phyloP scores from a whole-genome alignment of 2,113 vertebrate genomes.

The Clarias batrachus region DNA sequence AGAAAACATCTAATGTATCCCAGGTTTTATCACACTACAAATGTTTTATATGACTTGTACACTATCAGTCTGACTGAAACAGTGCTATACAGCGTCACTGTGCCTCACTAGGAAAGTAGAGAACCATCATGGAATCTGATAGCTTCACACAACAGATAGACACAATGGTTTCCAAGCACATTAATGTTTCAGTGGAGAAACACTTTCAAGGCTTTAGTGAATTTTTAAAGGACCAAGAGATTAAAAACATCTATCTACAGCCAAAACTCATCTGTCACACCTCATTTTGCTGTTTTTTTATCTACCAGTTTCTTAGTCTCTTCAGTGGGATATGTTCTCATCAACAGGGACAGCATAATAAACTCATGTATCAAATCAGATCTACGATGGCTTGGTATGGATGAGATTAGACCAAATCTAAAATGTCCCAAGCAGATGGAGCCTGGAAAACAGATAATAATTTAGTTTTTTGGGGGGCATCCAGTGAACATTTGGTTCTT shows the following conservation, averaged over 20 bases:
- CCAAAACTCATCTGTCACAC: neutral
- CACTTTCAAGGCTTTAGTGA: slow-evolving; percentile 27
- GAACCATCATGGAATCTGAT: slow-evolving; percentile 24
- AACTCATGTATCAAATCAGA: neutral
- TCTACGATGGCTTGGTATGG: neutral
- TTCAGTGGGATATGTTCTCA: neutral
- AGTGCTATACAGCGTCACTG: neutral
- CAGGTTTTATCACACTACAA: neutral
- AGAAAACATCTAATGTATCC: neutral
- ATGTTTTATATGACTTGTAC: neutral
- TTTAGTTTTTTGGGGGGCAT: neutral
- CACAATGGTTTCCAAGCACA: slow-evolving; percentile 23
- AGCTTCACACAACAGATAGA: slow-evolving; percentile 13
- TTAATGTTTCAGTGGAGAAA: slow-evolving; percentile 39
- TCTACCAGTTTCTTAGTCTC: neutral
- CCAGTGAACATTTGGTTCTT: neutral
- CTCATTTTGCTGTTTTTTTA: neutral
- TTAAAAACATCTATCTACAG: neutral
- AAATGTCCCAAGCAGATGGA: neutral
- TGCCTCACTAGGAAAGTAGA: neutral
- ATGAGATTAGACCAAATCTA: neutral
- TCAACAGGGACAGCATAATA: neutral
- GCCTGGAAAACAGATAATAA: neutral
- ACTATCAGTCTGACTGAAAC: neutral
- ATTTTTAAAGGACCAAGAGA: slow-evolving; percentile 30